Evolutionary conservation across 2,797 vertebrate genomes (phyloP).

Genomic region (Poeciliopsis infans): DNA sequence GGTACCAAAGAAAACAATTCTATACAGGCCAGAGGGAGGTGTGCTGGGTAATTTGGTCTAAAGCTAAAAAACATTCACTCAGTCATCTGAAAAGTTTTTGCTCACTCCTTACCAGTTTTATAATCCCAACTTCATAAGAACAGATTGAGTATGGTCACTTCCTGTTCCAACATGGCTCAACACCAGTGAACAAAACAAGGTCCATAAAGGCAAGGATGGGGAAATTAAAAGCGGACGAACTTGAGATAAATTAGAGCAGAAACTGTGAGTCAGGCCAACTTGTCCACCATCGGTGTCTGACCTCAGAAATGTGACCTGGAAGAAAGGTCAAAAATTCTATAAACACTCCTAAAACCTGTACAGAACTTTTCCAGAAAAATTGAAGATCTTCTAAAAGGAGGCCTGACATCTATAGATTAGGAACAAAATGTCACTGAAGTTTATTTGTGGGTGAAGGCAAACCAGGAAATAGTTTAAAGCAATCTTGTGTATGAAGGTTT

Average conservation of each 20-base stretch:
- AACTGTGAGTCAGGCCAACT: neutral
- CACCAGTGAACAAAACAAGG: neutral
- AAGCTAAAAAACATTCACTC: neutral
- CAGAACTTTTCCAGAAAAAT: neutral
- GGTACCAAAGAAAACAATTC: conserved; percentile 65
- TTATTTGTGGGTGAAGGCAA: neutral
- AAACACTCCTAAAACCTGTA: neutral
- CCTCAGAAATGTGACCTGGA: neutral
- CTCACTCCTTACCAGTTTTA: neutral
- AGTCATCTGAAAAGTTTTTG: neutral
- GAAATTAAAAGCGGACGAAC: neutral
- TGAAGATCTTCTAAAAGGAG: neutral
- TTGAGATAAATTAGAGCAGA: neutral
- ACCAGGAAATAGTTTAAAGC: neutral
- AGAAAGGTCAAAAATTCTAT: neutral
- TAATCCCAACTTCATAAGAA: neutral
- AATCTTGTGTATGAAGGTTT: neutral
- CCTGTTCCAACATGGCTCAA: neutral
- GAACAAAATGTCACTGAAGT: neutral
- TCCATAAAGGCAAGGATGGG: neutral
- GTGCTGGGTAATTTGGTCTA: neutral
- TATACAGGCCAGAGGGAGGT: conserved; percentile 25
- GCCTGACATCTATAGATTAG: neutral
- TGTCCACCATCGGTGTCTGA: neutral
- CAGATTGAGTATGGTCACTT: neutral